Conservation (phyloP, 1,140 invertebrate species). For the Parasteatoda tepidariorum region DNA sequence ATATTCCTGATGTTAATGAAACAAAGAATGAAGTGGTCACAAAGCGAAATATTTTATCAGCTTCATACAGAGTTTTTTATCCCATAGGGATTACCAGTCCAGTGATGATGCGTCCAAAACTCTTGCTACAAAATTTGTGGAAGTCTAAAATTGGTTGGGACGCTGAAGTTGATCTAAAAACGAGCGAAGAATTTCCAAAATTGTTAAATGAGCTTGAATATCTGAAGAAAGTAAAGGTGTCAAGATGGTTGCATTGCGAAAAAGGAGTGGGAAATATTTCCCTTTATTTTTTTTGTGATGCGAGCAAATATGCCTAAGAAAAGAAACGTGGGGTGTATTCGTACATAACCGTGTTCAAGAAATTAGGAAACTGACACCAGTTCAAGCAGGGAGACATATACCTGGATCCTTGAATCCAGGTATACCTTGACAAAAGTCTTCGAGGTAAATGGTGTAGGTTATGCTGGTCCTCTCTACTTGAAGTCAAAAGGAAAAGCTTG, state of each 20-base stretch:
- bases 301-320: conserved; percentile 9
- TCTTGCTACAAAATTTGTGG: neutral
- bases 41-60: neutral
- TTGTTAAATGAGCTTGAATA: conserved; percentile 12
- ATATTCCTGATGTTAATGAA: neutral
- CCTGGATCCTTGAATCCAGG: conserved; percentile 14
- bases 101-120: neutral
- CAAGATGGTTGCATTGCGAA: conserved; percentile 1
- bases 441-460: neutral
- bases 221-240: neutral
- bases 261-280: neutral
- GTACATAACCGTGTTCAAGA: conserved; percentile 10
- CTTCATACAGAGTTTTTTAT: conserved; percentile 19
- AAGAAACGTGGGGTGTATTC: neutral
- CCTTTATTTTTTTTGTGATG: conserved; percentile 14
- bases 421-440: conserved; percentile 1
- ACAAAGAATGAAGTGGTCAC: neutral
- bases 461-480: conserved; percentile 10
- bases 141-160: conserved; percentile 1
- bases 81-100: conserved; percentile 33
- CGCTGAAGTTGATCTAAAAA: neutral
- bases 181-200: conserved; percentile 1
- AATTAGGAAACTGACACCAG: conserved; percentile 4
- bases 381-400: conserved; percentile 7
- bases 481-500: conserved; percentile 12